Conservation (phyloP, 2,888 invertebrate species). For the Macaria liturata region DNA sequence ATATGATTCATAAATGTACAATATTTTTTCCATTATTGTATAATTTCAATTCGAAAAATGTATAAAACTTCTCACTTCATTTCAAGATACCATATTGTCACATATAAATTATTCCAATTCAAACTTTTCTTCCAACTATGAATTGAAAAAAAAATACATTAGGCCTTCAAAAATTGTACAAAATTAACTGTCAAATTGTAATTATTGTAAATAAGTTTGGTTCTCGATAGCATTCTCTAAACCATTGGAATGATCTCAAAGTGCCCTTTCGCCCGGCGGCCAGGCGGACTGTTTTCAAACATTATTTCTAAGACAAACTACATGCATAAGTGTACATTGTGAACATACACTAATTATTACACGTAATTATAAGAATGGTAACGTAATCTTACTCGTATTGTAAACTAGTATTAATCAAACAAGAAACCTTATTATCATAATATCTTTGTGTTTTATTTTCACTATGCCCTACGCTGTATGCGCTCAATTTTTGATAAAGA, state of each 20-base stretch:
- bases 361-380: conserved; percentile 69
- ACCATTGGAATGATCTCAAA: conserved; percentile 66
- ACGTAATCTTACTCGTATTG: conserved; percentile 74
- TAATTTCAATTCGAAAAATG: no score
- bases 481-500: no score
- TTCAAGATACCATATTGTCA: no score
- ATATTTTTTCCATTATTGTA: no score
- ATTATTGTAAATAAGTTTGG: conserved; percentile 33
- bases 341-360: conserved; percentile 80
- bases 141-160: no score
- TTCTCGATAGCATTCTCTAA: conserved; percentile 56
- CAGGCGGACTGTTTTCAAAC: conserved; percentile 75
- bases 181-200: no score
- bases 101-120: no score
- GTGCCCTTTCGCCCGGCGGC: conserved; percentile 78
- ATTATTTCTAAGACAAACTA: conserved; percentile 66
- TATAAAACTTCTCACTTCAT: no score
- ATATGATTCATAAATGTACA: no score
- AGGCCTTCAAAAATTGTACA: no score
- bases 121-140: no score
- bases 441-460: conserved; percentile 71
- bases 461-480: no score
- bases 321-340: conserved; percentile 79
- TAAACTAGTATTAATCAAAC: conserved; percentile 82
- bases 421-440: conserved; percentile 84